Conservation (phyloP, 2,888 invertebrate species). For the Aphidoletes aphidimyza region DNA sequence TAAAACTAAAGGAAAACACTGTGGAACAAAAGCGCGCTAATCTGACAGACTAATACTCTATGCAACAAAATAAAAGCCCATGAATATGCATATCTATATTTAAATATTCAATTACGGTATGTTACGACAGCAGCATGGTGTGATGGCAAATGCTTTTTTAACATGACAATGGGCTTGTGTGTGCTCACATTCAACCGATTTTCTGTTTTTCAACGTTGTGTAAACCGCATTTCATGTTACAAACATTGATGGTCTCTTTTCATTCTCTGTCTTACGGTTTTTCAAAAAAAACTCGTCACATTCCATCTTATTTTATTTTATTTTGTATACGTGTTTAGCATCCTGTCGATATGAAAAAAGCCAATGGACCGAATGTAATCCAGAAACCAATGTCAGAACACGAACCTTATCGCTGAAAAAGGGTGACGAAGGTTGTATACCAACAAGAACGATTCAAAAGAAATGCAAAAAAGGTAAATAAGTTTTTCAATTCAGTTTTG, state of each 20-base stretch:
- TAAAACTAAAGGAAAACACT: background rate
- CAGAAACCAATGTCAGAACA: slow-evolving; percentile 83
- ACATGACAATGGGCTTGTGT: background rate
- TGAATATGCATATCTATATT: background rate
- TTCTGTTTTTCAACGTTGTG: no score
- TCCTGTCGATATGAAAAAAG: slow-evolving; percentile 88
- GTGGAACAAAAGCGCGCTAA: slow-evolving; percentile 1
- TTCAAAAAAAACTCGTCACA: background rate
- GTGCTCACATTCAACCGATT: no score
- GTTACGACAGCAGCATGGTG: no score
- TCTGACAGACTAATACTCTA: background rate
- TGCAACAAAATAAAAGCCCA: background rate
- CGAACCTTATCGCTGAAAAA: slow-evolving; percentile 87
- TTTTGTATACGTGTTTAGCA: slow-evolving; percentile 65
- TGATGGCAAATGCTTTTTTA: background rate
- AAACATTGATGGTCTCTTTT: no score
- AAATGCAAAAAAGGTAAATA: slow-evolving; percentile 89
- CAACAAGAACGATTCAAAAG: slow-evolving; percentile 86
- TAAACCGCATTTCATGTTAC: no score
- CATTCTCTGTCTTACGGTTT: background rate
- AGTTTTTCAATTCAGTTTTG: background rate
- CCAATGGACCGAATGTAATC: slow-evolving; percentile 89
- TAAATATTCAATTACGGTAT: slow-evolving; percentile 6
- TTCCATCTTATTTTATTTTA: background rate
- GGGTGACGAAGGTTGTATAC: slow-evolving; percentile 84